Evolutionary conservation across 1,140 invertebrate genomes (phyloP).

Genomic region (Heliconius congener): DNA sequence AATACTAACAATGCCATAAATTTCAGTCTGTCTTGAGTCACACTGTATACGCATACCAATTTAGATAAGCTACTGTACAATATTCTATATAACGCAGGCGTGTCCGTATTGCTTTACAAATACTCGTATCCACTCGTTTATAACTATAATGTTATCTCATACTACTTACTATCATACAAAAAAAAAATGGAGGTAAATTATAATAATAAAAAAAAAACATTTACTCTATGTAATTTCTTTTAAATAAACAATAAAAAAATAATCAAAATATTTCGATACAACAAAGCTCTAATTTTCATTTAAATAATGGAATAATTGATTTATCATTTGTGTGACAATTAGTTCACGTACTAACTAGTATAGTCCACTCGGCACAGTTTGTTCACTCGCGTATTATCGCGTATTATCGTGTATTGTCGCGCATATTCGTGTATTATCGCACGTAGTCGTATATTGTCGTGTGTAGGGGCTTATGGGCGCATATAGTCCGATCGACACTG

Average conservation of each 20-base stretch:
- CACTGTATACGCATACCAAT: conserved; percentile 44
- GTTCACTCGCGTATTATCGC: conserved; percentile 33
- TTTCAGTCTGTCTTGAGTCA: conserved; percentile 38
- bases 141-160: conserved; percentile 55
- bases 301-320: conserved; percentile 79
- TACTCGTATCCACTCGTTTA: conserved; percentile 40
- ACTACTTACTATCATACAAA: conserved; percentile 63
- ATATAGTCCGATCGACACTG: conserved; percentile 47
- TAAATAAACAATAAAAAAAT: conserved; percentile 77
- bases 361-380: conserved; percentile 37
- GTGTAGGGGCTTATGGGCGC: neutral
- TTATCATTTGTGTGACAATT: conserved; percentile 64
- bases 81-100: conserved; percentile 48
- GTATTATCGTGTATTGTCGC: neutral
- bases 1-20: conserved; percentile 29
- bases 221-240: conserved; percentile 72
- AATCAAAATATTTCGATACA: conserved; percentile 72
- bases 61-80: conserved; percentile 55
- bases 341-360: conserved; percentile 63
- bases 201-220: conserved; percentile 60
- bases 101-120: conserved; percentile 59
- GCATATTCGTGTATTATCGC: neutral
- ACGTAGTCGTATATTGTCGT: neutral
- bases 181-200: conserved; percentile 57
- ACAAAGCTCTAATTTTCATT: conserved; percentile 66